Percentiles rank a stretch among this genome's conserved stretches.
These are phyloP conservation scores for Microtus montanus DNA, from an alignment of 2,113 vertebrate genomes.

Conservation along the genomic window DNA sequence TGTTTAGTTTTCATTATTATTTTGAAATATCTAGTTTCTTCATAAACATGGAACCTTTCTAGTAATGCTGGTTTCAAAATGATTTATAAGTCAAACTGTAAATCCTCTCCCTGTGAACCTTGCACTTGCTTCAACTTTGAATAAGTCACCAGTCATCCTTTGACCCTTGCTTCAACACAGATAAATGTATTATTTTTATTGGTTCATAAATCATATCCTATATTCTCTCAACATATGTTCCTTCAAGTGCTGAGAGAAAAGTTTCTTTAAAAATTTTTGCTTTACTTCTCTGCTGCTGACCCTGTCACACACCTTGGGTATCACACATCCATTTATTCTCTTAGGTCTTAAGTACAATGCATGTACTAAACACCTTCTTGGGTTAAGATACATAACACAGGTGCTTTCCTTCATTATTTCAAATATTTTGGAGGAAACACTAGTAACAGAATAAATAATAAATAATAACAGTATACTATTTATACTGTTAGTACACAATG, in stretches of 20 bases:
- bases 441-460: not conserved
- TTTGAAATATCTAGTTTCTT: not conserved
- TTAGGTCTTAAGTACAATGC: not conserved
- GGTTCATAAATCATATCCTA: conserved; percentile 36
- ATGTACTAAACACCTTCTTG: not conserved
- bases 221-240: not conserved
- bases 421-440: not conserved
- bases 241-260: not conserved
- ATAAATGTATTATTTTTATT: conserved; percentile 41
- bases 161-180: not conserved
- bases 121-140: not conserved
- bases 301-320: not conserved
- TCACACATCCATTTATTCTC: not conserved
- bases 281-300: not conserved
- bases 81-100: not conserved
- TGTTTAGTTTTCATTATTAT: not conserved
- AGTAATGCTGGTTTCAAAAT: not conserved
- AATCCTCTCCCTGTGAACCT: not conserved
- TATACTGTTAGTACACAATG: too few species aligned
- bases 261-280: not conserved
- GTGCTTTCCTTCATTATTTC: not conserved
- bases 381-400: not conserved
- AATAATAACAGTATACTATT: too few species aligned
- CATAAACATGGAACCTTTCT: not conserved
- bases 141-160: conserved; percentile 7